These are phyloP conservation scores for Acanthurus leucopareius DNA, from an alignment of 2,797 vertebrate species.

Conservation along the genomic window DNA sequence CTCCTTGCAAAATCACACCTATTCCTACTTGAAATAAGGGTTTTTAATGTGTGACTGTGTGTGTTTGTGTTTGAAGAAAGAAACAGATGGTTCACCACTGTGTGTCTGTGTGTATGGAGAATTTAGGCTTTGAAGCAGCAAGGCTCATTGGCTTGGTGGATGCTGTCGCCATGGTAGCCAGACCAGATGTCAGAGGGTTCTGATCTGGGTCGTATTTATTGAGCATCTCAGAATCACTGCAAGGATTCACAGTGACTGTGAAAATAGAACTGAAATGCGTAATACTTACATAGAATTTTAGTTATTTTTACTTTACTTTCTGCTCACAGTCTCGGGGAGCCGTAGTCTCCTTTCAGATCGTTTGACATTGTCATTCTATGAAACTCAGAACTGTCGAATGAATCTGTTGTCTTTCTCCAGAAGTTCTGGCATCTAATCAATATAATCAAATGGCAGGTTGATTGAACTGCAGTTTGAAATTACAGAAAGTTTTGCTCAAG, in stretches of 20 bases:
- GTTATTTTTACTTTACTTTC: neutral
- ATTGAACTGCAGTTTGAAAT: slow-evolving; percentile 5
- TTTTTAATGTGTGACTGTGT: slow-evolving; percentile 25
- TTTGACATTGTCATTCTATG: slow-evolving; percentile 16
- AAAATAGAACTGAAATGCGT: slow-evolving; percentile 8
- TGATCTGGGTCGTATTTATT: slow-evolving; percentile 7
- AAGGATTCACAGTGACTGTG: neutral
- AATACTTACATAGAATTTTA: neutral
- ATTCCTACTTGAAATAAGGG: slow-evolving; percentile 33
- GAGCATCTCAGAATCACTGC: neutral
- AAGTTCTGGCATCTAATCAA: slow-evolving; percentile 5
- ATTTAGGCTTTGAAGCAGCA: neutral
- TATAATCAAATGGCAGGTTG: slow-evolving; percentile 1
- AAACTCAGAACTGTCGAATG: neutral
- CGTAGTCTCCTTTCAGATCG: neutral
- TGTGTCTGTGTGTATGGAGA: slow-evolving; percentile 24
- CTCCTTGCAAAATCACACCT: slow-evolving; percentile 42
- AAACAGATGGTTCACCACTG: slow-evolving; percentile 21
- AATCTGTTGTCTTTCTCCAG: slow-evolving; percentile 3
- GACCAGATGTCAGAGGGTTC: slow-evolving; percentile 45
- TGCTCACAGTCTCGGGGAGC: neutral
- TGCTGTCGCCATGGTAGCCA: slow-evolving; percentile 57
- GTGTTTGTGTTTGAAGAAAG: slow-evolving; percentile 2
- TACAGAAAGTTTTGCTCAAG: neutral
- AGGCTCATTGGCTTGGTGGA: slow-evolving; percentile 28